Percentiles rank a stretch among this genome's conserved stretches.
phyloP scores from a whole-genome alignment of 2,113 vertebrate genomes.

The Gnathonemus echidnorhynchus region DNA sequence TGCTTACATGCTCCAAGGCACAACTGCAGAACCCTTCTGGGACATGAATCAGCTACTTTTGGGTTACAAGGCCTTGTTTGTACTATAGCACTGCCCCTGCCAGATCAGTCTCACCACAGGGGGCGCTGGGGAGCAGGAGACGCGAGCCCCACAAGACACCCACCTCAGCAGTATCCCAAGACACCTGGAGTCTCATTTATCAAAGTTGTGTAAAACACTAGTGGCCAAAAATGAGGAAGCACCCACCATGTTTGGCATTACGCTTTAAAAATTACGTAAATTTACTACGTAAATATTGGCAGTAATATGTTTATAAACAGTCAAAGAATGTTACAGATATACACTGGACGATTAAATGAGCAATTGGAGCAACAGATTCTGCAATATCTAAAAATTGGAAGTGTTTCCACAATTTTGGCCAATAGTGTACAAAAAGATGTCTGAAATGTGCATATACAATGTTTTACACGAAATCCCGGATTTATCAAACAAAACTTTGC shows the following conservation, averaged over 20 bases:
- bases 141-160: neutral
- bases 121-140: neutral
- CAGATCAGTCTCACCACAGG: neutral
- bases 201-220: neutral
- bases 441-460: neutral
- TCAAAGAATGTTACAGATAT: neutral
- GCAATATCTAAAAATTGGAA: neutral
- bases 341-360: neutral
- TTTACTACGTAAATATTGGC: neutral
- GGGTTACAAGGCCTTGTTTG: neutral
- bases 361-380: neutral
- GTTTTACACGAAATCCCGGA: neutral
- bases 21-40: neutral
- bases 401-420: neutral
- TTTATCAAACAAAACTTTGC: neutral
- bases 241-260: neutral
- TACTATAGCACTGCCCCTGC: neutral
- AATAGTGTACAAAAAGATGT: neutral
- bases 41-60: neutral
- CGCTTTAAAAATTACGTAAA: neutral
- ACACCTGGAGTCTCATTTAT: neutral
- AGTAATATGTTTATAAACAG: neutral
- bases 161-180: neutral
- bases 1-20: neutral
- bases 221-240: neutral